Conservation (phyloP, 2,888 invertebrate species). For the Mythimna loreyi region DNA sequence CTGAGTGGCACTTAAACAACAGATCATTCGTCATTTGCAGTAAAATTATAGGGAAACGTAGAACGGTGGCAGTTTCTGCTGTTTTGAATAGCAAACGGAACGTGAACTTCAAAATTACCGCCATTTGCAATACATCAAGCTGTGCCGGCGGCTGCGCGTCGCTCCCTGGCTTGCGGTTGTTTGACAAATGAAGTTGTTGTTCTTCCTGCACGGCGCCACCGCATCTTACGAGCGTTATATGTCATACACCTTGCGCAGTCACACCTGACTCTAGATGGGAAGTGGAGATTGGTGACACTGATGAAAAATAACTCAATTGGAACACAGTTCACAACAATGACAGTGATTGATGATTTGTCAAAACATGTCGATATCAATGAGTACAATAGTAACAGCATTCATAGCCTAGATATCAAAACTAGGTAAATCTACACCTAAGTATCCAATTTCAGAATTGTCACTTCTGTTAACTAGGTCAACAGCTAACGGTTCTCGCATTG, state of each 20-base stretch:
- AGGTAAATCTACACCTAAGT: constrained; percentile 30
- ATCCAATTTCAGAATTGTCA: constrained; percentile 50
- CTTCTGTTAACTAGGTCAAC: constrained; percentile 41
- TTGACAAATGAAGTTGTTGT: constrained; percentile 87
- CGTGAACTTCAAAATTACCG: constrained; percentile 82
- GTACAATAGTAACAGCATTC: constrained; percentile 17
- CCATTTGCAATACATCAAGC: constrained; percentile 81
- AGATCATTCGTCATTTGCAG: constrained; percentile 75
- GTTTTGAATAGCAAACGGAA: constrained; percentile 74
- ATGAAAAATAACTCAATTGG: constrained; percentile 44
- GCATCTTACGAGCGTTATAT: constrained; percentile 73
- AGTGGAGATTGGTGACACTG: constrained; percentile 26
- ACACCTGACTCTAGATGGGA: constrained; percentile 26
- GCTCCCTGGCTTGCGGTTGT: constrained; percentile 78
- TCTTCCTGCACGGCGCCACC: constrained; percentile 71
- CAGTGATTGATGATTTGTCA: constrained; percentile 47
- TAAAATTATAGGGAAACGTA: constrained; percentile 80
- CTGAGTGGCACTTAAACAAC: constrained; percentile 66
- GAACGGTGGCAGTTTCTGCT: constrained; percentile 75
- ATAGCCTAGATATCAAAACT: constrained; percentile 28
- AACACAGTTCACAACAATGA: constrained; percentile 35
- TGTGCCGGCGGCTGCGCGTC: constrained; percentile 66
- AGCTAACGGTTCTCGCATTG: constrained; percentile 49
- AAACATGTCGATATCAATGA: constrained; percentile 34
- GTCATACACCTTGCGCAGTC: constrained; percentile 43